Percentiles rank a stretch among this genome's conserved stretches.
phyloP scores from a whole-genome alignment of 2,797 vertebrate species.

The Hafferia zeledoni region DNA sequence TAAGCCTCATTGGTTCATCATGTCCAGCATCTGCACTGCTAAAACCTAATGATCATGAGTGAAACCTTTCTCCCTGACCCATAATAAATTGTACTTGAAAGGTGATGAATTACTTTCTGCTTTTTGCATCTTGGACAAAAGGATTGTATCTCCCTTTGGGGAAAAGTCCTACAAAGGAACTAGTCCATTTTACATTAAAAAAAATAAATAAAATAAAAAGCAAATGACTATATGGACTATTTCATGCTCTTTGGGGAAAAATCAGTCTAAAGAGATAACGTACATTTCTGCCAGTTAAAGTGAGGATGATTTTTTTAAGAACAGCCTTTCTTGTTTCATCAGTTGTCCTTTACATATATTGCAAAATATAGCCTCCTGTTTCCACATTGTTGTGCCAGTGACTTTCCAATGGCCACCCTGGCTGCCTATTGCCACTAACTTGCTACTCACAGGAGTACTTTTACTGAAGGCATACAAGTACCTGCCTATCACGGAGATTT shows the following conservation, averaged over 20 bases:
- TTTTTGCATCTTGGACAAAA: conserved; percentile 34
- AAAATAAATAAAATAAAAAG: not conserved
- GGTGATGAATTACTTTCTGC: conserved; percentile 43
- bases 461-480: not conserved
- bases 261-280: not conserved
- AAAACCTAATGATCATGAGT: conserved; percentile 34
- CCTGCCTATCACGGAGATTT: not conserved
- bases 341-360: not conserved
- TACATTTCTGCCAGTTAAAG: not conserved
- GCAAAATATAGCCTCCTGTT: not conserved
- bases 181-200: not conserved
- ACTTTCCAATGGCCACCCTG: not conserved
- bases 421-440: not conserved
- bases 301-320: not conserved
- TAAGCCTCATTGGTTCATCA: conserved; percentile 65
- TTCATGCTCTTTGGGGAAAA: not conserved
- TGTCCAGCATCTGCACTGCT: conserved; percentile 29
- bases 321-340: not conserved
- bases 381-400: not conserved
- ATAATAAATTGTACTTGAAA: conserved; percentile 42
- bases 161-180: not conserved
- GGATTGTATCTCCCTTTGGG: not conserved
- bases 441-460: not conserved
- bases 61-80: conserved; percentile 49
- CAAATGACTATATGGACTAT: not conserved